These are phyloP conservation scores for Smittia aterrima DNA, from an alignment of 2,888 invertebrate species.

Conservation along the genomic window DNA sequence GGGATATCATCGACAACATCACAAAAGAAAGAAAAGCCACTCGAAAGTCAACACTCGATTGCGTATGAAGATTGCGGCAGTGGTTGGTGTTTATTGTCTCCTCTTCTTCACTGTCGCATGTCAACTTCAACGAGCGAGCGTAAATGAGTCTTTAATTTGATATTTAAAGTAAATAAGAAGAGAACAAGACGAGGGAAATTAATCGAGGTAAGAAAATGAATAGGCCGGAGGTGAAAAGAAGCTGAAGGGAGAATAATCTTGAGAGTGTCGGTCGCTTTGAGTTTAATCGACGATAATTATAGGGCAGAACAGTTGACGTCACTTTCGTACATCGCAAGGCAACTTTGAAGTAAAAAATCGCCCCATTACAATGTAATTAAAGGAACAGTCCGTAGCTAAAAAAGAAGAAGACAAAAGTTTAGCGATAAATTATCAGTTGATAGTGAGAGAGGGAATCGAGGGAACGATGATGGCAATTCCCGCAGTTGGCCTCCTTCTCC, in stretches of 20 bases:
- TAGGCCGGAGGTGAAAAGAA: no score
- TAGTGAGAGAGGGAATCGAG: not conserved
- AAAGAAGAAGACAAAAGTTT: not conserved
- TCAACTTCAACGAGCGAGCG: not conserved
- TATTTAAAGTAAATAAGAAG: not conserved
- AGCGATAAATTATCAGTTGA: slow-evolving; percentile 11
- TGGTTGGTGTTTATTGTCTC: not conserved
- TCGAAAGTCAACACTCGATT: slow-evolving; percentile 15
- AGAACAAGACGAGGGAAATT: no score
- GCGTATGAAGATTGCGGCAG: slow-evolving; percentile 7
- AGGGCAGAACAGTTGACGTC: no score
- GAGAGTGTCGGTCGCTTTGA: no score
- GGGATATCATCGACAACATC: not conserved
- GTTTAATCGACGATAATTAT: no score
- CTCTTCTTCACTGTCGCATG: not conserved
- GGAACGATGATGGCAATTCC: not conserved
- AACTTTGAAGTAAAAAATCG: no score
- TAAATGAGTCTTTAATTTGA: slow-evolving; percentile 8
- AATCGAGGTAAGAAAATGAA: no score
- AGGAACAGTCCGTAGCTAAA: not conserved
- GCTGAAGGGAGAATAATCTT: no score
- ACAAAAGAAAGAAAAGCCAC: slow-evolving; percentile 1
- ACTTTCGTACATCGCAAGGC: no score
- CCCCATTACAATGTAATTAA: no score
- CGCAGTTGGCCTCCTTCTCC: not conserved